phyloP scores from a whole-genome alignment of 1,140 invertebrate genomes.

The Spodoptera frugiperda region DNA sequence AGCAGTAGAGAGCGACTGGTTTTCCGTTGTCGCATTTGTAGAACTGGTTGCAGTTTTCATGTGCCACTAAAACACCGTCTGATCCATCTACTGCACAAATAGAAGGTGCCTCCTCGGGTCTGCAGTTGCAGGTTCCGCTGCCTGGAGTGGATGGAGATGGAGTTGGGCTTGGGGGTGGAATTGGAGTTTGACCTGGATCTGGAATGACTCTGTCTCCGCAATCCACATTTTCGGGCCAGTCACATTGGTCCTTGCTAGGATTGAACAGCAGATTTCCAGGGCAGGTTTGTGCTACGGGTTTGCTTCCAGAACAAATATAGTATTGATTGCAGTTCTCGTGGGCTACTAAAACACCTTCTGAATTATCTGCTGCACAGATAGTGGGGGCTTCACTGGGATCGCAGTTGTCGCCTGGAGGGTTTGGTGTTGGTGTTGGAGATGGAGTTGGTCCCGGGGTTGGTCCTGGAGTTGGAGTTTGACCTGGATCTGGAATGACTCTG shows the following conservation, averaged over 20 bases:
- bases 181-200: constrained; percentile 7
- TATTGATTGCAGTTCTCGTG: constrained; percentile 58
- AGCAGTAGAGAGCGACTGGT: constrained; percentile 48
- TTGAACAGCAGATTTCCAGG: constrained; percentile 85
- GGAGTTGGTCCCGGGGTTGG: constrained; percentile 10
- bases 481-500: constrained; percentile 49
- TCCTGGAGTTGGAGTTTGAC: constrained; percentile 7
- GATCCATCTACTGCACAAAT: constrained; percentile 47
- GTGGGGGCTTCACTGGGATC: constrained; percentile 34
- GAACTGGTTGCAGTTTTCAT: constrained; percentile 64
- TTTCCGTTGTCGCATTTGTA: constrained; percentile 57
- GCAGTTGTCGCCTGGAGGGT: constrained; percentile 28
- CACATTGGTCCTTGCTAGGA: constrained; percentile 85
- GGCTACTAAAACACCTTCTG: constrained; percentile 50
- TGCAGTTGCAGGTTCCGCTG: too few species aligned
- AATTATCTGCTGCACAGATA: constrained; percentile 44
- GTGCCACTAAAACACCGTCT: constrained; percentile 59
- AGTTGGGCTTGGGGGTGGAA: neutral
- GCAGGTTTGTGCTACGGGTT: too few species aligned
- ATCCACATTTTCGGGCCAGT: constrained; percentile 87
- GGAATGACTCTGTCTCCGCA: constrained; percentile 58
- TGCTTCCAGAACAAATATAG: too few species aligned
- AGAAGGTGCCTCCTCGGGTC: constrained; percentile 11
- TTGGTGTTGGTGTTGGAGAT: constrained; percentile 29
- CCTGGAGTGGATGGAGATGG: constrained; percentile 7